A percentile compares a stretch with the other conserved stretches of the same genome.
Conservation (phyloP, 2,113 vertebrate species). For the Hucho hucho region DNA sequence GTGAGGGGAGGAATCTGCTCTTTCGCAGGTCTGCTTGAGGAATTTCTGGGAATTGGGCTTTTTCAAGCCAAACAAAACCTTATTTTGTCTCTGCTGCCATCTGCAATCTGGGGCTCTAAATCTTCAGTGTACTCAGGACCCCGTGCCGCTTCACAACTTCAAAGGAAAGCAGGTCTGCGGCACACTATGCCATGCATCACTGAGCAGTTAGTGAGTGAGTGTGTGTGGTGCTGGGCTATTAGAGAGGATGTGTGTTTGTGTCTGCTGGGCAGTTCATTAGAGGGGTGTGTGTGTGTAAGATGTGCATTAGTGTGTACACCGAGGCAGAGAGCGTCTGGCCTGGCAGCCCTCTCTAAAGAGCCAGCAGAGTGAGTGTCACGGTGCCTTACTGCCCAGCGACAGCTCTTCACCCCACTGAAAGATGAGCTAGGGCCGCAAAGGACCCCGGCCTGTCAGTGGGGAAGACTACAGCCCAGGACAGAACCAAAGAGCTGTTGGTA, state of each 20-base stretch:
- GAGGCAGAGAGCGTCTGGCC: constrained; percentile 22
- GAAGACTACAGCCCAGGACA: not conserved
- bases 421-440: constrained; percentile 21
- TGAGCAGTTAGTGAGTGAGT: not conserved
- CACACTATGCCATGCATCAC: not conserved
- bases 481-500: constrained; percentile 5
- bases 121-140: constrained; percentile 24
- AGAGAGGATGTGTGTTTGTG: not conserved
- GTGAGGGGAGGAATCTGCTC: not conserved
- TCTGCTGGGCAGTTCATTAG: not conserved
- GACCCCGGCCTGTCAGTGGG: constrained; percentile 2
- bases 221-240: not conserved
- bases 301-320: not conserved
- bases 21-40: constrained; percentile 2
- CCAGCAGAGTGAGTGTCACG: constrained; percentile 1
- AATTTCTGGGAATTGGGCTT: constrained; percentile 20
- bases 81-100: constrained; percentile 23
- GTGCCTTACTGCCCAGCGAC: constrained; percentile 40
- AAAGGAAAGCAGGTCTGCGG: not conserved
- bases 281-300: not conserved
- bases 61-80: not conserved
- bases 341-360: constrained; percentile 5
- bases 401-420: constrained; percentile 33
- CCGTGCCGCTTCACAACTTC: constrained; percentile 22
- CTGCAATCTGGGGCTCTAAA: constrained; percentile 24